These are phyloP conservation scores for Physella acuta DNA, from an alignment of 1,140 invertebrate species.

Conservation along the genomic window DNA sequence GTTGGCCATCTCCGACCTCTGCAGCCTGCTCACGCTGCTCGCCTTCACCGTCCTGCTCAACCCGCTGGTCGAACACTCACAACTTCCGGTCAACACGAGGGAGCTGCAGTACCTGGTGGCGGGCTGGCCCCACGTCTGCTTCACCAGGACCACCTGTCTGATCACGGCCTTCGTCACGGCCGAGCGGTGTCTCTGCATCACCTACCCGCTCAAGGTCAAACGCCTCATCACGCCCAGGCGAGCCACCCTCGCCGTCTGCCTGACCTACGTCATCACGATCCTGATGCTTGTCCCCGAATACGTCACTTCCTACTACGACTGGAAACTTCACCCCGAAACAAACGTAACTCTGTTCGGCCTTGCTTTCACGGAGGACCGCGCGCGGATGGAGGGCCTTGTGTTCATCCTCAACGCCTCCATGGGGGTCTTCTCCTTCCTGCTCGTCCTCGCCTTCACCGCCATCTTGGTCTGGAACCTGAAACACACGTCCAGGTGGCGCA, in stretches of 20 bases:
- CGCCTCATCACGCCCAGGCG: neutral
- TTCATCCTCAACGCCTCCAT: neutral
- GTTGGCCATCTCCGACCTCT: slow-evolving; percentile 1
- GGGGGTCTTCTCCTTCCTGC: neutral
- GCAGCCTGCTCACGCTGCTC: neutral
- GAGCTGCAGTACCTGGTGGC: neutral
- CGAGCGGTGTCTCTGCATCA: slow-evolving; percentile 8
- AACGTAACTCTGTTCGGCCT: slow-evolving; percentile 3
- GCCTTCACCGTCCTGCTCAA: neutral
- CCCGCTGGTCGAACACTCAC: neutral
- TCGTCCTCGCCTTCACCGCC: neutral
- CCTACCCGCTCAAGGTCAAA: slow-evolving; percentile 1
- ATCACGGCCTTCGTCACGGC: slow-evolving; percentile 9
- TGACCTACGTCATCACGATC: neutral
- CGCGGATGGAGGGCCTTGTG: neutral
- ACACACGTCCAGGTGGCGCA: neutral
- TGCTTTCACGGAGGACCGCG: neutral
- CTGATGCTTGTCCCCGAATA: neutral
- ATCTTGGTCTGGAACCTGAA: slow-evolving; percentile 4
- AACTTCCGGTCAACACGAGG: neutral
- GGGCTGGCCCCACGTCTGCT: neutral
- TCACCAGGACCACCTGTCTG: neutral
- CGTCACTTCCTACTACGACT: neutral
- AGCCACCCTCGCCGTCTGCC: neutral
- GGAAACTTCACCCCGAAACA: neutral